phyloP scores from a whole-genome alignment of 2,797 vertebrate genomes.

The Myioborus miniatus region DNA sequence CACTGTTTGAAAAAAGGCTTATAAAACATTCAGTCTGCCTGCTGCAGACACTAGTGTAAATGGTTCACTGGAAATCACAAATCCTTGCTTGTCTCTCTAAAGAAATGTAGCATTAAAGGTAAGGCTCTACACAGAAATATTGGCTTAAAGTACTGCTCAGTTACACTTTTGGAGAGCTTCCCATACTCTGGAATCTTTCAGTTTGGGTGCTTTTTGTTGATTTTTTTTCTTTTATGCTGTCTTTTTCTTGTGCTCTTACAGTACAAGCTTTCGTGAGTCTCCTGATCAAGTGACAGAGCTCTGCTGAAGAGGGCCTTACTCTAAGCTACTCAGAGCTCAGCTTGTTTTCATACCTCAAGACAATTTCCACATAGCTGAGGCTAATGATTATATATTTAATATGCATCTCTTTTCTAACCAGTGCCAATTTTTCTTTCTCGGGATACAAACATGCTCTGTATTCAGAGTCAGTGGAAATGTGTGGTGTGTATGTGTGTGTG shows the following conservation, averaged over 20 bases:
- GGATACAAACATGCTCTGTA: fast-evolving
- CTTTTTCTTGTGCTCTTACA: background rate
- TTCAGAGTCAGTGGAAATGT: background rate
- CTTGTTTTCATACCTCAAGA: background rate
- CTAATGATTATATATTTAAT: background rate
- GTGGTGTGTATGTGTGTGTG: background rate
- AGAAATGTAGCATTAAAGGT: background rate
- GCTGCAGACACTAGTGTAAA: background rate
- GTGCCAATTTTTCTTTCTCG: background rate
- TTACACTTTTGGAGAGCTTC: background rate
- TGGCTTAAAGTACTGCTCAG: background rate
- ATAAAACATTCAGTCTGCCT: background rate
- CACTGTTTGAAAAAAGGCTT: background rate
- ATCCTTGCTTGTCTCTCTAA: background rate
- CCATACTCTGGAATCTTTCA: background rate
- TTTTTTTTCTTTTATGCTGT: background rate
- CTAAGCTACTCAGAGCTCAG: background rate
- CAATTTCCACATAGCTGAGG: background rate
- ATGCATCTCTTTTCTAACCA: background rate
- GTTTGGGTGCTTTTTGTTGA: background rate
- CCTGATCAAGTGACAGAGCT: background rate
- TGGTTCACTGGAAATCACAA: background rate
- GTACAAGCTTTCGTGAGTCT: background rate
- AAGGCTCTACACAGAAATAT: background rate
- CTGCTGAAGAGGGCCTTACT: background rate